Evolutionary conservation across 2,797 vertebrate species (phyloP), one percentile per base, ranked within the genome.

Genomic region (Taenioides sp.): DNA sequence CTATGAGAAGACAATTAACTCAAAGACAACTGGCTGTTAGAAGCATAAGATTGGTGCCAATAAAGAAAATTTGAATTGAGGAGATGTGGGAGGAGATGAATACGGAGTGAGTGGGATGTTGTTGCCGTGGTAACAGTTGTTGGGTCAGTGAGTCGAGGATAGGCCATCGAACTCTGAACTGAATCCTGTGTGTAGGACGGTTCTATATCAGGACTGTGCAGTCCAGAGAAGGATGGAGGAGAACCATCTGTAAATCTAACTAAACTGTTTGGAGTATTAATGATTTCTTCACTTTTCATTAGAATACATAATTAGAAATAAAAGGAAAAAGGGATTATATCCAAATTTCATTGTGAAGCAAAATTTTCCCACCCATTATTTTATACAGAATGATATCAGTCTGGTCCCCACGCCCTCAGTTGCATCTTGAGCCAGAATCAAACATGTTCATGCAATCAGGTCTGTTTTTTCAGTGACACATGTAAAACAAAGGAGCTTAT

Each of bases 41-140:
- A 62, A 31, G 20, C 17, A 37, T 37, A 23, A 34, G 60, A 62
- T 62, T 34, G 52, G 40, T 68, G 65, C 54, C 63, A 52, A 73
- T 61, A 70, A 80, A 66, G 65, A 69, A 58, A 61, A 79, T 80
- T 73, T 76, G 73, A 76, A 75, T 76, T 65, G 55, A 69, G 40
- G 23, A 57, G 67, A 34, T 62, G 20, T 25, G 20, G 70, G 64
- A 63, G 69, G 65, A 70, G 72, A 76, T 70, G 74, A 77, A 79
- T 72, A 58, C 54, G 68, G 78, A 64, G 71, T 73, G 74, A 81
- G 77, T 67, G 71, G 76, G 81, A 77, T 71, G 50, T 74, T 0
- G 60, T 88, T 81, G 71, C 84, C 78, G 78, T 83, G 81, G 87
- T 66, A 88, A 91, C 88, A 76, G 75, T 71, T 86, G 87, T n/a